Conservation (phyloP, 1,140 invertebrate species). For the Sipha flava region DNA sequence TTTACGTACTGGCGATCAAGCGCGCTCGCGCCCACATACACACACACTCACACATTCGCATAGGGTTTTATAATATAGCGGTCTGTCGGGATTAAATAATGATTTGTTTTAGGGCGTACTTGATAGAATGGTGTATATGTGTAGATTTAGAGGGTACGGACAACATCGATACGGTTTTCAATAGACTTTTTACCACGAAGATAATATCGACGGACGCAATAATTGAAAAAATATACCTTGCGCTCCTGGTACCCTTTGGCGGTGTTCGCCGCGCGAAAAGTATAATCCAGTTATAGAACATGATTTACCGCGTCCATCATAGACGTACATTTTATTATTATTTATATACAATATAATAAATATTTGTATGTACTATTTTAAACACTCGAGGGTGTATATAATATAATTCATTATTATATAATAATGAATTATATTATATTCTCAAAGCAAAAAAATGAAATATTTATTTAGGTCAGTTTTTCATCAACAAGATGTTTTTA, state of each 20-base stretch:
- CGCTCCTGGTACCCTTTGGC: too few relatives aligned
- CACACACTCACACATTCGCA: background rate
- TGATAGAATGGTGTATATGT: constrained; percentile 5
- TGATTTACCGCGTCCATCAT: too few relatives aligned
- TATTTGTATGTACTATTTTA: too few relatives aligned
- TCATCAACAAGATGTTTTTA: background rate
- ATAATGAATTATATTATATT: background rate
- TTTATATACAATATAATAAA: too few relatives aligned
- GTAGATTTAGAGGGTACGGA: background rate
- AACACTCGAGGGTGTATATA: too few relatives aligned
- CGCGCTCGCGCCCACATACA: background rate
- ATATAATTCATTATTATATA: background rate
- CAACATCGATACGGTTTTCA: background rate
- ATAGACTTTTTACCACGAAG: background rate
- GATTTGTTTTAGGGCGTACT: constrained; percentile 17
- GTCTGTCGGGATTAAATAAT: constrained; percentile 19
- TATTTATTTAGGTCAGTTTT: background rate
- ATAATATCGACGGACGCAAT: background rate
- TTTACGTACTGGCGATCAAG: too few relatives aligned
- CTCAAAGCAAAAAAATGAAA: background rate
- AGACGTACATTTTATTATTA: too few relatives aligned
- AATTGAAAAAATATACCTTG: background rate
- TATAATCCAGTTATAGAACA: too few relatives aligned
- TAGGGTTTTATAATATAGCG: constrained; percentile 13
- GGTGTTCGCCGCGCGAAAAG: too few relatives aligned